Evolutionary conservation across 2,113 vertebrate genomes (phyloP).

Genomic region (Mesitornis unicolor): DNA sequence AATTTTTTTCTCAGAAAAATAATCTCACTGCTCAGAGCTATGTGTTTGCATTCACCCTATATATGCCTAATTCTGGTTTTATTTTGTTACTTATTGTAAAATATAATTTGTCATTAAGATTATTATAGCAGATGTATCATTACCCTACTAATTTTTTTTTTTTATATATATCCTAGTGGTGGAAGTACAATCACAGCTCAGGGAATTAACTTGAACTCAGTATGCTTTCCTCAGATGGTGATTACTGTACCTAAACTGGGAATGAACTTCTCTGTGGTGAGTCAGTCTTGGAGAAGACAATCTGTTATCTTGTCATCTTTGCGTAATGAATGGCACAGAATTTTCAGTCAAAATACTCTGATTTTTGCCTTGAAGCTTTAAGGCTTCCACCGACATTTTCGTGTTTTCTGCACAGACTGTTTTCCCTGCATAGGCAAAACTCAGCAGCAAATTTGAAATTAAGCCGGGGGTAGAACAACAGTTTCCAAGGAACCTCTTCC

Average conservation of each 20-base stretch:
- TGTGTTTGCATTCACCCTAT: neutral
- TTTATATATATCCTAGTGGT: slow-evolving; percentile 76
- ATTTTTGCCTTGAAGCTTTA: neutral
- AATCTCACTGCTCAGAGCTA: neutral
- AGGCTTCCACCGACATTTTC: neutral
- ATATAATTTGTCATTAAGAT: slow-evolving; percentile 4
- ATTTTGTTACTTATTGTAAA: slow-evolving; percentile 12
- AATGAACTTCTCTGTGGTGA: slow-evolving; percentile 91
- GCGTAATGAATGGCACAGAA: neutral
- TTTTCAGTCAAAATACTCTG: neutral
- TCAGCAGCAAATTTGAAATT: neutral
- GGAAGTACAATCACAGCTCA: slow-evolving; percentile 93
- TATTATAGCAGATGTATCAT: neutral
- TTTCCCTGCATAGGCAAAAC: neutral
- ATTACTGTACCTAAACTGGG: slow-evolving; percentile 82
- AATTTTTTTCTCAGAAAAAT: slow-evolving; percentile 1
- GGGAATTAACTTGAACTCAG: slow-evolving; percentile 89
- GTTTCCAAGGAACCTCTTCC: neutral
- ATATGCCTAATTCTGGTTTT: neutral
- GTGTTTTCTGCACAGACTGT: neutral
- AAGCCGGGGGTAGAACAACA: neutral
- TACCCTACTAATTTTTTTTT: neutral
- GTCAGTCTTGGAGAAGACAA: slow-evolving; percentile 65
- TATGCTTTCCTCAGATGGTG: slow-evolving; percentile 89
- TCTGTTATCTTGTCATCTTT: neutral